These are phyloP conservation scores for Mystacides longicornis DNA, from an alignment of 2,888 invertebrate species.

Conservation along the genomic window DNA sequence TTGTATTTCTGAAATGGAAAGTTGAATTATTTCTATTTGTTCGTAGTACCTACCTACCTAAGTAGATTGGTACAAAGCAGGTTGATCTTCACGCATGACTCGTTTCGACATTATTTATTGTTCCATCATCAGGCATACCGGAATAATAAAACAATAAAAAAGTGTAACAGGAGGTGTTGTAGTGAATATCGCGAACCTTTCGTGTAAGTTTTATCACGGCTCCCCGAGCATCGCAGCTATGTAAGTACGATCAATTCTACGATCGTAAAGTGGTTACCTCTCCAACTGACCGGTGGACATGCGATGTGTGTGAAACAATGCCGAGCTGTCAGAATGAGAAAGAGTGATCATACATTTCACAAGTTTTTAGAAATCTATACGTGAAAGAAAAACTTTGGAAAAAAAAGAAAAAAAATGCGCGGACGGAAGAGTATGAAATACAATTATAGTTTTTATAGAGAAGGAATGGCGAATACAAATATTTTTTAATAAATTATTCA, in stretches of 20 bases:
- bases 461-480: too few relatives aligned
- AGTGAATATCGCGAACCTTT: neutral
- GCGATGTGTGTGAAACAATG: neutral
- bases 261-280: neutral
- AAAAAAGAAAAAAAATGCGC: too few relatives aligned
- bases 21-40: too few relatives aligned
- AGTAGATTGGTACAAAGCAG: too few relatives aligned
- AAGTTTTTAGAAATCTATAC: too few relatives aligned
- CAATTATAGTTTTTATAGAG: too few relatives aligned
- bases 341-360: too few relatives aligned
- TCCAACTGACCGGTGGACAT: neutral
- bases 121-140: neutral
- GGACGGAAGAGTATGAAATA: too few relatives aligned
- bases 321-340: neutral
- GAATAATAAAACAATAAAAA: neutral
- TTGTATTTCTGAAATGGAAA: too few relatives aligned
- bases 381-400: too few relatives aligned
- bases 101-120: neutral
- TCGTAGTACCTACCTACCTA: too few relatives aligned
- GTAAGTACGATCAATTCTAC: neutral
- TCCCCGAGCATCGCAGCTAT: slow-evolving; percentile 2
- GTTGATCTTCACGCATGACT: neutral
- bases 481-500: too few relatives aligned
- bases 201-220: slow-evolving; percentile 5
- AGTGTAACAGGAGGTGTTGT: neutral